These are phyloP conservation scores for Chaetophractus vellerosus DNA, from an alignment of 2,797 vertebrate species.

Conservation along the genomic window DNA sequence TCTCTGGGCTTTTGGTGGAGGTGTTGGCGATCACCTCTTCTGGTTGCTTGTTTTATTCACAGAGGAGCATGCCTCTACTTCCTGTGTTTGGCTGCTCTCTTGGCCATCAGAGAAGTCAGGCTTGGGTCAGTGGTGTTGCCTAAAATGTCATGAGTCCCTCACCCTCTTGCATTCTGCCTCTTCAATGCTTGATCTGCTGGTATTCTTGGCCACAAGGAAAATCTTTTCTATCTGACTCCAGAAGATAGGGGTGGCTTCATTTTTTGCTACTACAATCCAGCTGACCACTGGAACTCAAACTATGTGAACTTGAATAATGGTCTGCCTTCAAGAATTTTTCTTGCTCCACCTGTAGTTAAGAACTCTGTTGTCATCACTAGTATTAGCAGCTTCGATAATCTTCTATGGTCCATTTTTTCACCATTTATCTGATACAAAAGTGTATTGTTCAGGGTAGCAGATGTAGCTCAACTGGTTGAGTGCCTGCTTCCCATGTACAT, in stretches of 20 bases:
- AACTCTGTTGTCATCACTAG: no score
- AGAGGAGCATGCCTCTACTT: not conserved
- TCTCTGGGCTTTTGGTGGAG: not conserved
- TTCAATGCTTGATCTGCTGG: not conserved
- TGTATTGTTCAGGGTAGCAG: not conserved
- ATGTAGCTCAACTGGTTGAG: no score
- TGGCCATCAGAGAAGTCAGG: accelerated
- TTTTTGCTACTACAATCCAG: not conserved
- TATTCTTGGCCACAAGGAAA: not conserved
- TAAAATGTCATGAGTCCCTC: not conserved
- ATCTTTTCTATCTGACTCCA: not conserved
- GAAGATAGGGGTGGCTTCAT: no score
- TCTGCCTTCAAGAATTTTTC: not conserved
- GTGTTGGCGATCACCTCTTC: no score
- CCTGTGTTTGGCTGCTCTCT: not conserved
- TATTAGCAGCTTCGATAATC: no score
- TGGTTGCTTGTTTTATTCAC: not conserved
- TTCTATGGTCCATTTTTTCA: not conserved
- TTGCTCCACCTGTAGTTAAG: not conserved
- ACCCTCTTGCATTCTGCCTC: not conserved
- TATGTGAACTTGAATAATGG: no score
- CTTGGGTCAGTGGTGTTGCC: not conserved
- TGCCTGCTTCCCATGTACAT: no score
- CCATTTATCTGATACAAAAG: not conserved
- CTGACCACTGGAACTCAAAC: not conserved